A percentile compares a stretch with the other conserved stretches of the same genome.
phyloP scores from a whole-genome alignment of 2,113 vertebrate genomes.

The Zosterops hypoxanthus region DNA sequence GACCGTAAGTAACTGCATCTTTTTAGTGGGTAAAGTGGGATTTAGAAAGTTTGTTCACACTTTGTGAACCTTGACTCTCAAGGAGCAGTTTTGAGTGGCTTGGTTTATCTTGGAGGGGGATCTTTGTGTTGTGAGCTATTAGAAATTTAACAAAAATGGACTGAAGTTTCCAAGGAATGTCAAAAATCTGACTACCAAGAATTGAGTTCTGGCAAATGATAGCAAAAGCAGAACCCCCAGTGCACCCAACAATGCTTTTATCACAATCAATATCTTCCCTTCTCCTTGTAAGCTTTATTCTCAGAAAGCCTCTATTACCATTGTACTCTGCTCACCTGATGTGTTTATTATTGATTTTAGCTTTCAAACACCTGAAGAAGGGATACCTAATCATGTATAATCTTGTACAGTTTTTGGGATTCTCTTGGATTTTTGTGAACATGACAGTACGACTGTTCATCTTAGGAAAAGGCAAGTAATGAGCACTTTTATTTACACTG shows the following conservation, averaged over 20 bases:
- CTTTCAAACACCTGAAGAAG: slow-evolving; percentile 83
- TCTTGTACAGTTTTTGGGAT: slow-evolving; percentile 94
- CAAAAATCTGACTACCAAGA: neutral
- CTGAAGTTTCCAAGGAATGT: neutral
- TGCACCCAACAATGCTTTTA: neutral
- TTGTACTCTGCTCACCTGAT: neutral
- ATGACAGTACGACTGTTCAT: slow-evolving; percentile 93
- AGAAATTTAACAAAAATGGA: neutral
- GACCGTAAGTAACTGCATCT: slow-evolving; percentile 80
- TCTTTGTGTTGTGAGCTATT: neutral
- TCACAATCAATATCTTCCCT: neutral
- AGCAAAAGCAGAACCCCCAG: neutral
- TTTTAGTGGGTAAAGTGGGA: neutral
- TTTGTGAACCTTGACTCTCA: neutral
- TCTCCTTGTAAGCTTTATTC: neutral
- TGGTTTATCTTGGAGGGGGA: neutral
- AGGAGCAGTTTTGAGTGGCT: neutral
- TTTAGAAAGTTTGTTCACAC: neutral
- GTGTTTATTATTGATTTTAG: slow-evolving; percentile 44
- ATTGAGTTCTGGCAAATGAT: neutral
- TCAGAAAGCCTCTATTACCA: neutral
- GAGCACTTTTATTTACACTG: neutral
- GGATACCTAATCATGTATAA: slow-evolving; percentile 92
- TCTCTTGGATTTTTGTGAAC: slow-evolving; percentile 97
- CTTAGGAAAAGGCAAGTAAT: slow-evolving; percentile 86